Base-by-base conservation (phyloP, 1,140 invertebrate genomes). In the Sycophaga agraensis region DNA sequence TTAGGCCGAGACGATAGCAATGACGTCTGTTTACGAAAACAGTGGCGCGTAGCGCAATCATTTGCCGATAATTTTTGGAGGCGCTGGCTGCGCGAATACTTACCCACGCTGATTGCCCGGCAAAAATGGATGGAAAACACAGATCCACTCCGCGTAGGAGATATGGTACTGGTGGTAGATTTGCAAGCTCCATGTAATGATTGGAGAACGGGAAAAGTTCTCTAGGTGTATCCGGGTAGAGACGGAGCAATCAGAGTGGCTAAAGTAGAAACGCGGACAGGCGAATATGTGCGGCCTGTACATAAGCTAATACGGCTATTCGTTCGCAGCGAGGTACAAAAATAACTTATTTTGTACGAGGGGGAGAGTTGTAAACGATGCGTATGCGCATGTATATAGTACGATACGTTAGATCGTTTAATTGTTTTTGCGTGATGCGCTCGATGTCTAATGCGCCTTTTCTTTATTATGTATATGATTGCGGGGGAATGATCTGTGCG, bases 41-140 rank as follows among this genome's bases (percentile, higher is more conserved):
- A 60, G 14, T 60, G 58, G 39, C 22, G 11, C 12, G 17, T 53
- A 0, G 28, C 59, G 0, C 59, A 61, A 34, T 16, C 11, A n/a
- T 35, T 54, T 3, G 42, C 49, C 3, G 40, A 61, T 37, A 26
- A 12, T 4, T 54, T 61, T 22, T 61, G 50, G 59, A 53, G 14
- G 6, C 12, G 26, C 2, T 61, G 59, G 49, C 6, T 55, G 2
- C 31, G 51, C 1, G 51, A 62, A 37, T 62, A 49, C 19, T 16
- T 62, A 26, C 50, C 43, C 19, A 40, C 28, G 9, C 9, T 55
- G 12, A 16, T 40, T 2, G 11, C 28, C n/a, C 28, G 59, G 5
- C 14, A 43, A 54, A 45, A 39, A 17, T 60, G 58, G 21, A 46
- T 35, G 40, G 8, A 5, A 17, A n/a, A 49, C 0, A 22, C 19